phyloP scores from a whole-genome alignment of 1,140 invertebrate species.

The Drosophila punjabiensis region DNA sequence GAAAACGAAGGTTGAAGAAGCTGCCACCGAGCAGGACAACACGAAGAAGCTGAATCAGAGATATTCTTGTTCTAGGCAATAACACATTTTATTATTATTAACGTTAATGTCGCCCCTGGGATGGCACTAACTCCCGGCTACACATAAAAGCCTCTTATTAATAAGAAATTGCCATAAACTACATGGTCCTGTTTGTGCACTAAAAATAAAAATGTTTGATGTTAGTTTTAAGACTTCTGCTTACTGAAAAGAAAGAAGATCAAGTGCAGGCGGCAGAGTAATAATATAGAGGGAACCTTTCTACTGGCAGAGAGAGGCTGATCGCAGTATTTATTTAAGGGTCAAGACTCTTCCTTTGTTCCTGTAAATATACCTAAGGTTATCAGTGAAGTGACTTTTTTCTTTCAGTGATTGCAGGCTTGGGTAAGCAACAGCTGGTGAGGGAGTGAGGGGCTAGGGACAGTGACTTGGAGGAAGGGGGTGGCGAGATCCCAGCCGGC shows the following conservation, averaged over 20 bases:
- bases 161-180: constrained; percentile 78
- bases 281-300: background rate
- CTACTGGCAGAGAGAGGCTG: background rate
- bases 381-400: background rate
- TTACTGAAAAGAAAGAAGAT: background rate
- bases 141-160: constrained; percentile 79
- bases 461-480: background rate
- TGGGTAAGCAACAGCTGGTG: constrained; percentile 56
- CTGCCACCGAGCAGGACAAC: background rate
- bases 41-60: background rate
- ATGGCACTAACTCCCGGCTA: constrained; percentile 60
- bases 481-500: constrained; percentile 8
- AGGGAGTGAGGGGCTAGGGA: constrained; percentile 3
- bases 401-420: constrained; percentile 4
- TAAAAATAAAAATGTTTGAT: background rate
- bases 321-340: no score
- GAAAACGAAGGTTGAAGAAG: constrained; percentile 9
- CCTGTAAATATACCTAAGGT: background rate
- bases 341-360: no score
- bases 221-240: background rate
- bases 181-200: constrained; percentile 24
- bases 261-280: no score
- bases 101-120: constrained; percentile 79
- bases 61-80: constrained; percentile 56
- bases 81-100: constrained; percentile 81